Conservation (phyloP, 37 sponge, comb jelly and placozoan species). For the Aplysina aerophoba region DNA sequence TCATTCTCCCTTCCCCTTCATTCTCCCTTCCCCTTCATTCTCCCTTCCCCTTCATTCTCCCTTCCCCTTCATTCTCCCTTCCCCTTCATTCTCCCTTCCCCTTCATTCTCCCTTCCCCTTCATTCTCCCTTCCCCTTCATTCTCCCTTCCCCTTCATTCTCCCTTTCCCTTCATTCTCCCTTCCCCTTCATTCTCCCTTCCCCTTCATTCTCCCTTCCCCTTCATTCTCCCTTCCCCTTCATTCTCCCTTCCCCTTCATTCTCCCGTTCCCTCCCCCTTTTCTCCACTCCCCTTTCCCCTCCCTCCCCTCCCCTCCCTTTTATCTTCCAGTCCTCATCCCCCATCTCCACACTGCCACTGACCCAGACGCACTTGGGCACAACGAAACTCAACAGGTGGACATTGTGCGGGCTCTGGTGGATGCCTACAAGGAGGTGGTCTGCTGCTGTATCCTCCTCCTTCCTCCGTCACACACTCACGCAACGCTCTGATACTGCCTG, state of each 20-base stretch:
- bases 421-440: constrained; percentile 72
- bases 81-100: constrained; percentile 55
- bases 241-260: too few species aligned
- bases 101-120: background rate
- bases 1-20: background rate
- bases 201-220: background rate
- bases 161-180: background rate
- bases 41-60: background rate
- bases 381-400: constrained; percentile 70
- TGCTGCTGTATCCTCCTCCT: constrained; percentile 84
- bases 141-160: background rate
- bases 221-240: background rate
- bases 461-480: background rate
- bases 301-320: background rate
- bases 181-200: background rate
- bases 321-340: constrained; percentile 77
- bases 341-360: constrained; percentile 44
- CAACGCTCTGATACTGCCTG: background rate
- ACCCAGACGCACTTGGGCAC: constrained; percentile 37
- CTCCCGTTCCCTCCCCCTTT: background rate
- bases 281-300: background rate
- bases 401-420: constrained; percentile 64
- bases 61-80: constrained; percentile 63
- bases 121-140: background rate
- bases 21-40: constrained; percentile 66